Percentiles rank a stretch among this genome's conserved stretches.
Conservation (phyloP, 2,797 vertebrate genomes). For the Astyanax mexicanus region DNA sequence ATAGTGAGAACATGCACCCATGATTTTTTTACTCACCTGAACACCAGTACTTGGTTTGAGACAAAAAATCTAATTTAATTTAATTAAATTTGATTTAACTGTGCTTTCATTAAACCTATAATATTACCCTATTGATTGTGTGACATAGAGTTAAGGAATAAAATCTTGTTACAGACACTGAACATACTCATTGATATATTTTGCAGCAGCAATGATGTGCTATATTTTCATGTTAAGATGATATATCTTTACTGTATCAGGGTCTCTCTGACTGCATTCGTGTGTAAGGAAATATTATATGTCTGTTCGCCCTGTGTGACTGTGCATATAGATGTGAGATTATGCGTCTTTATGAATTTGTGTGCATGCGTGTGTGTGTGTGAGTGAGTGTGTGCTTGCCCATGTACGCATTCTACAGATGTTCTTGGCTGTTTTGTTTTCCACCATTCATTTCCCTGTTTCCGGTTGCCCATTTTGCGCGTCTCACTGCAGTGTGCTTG, state of each 20-base stretch:
- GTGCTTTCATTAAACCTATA: too few species aligned
- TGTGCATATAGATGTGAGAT: background rate
- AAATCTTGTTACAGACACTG: too few species aligned
- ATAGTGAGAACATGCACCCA: too few species aligned
- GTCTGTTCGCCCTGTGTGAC: background rate
- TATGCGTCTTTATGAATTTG: background rate
- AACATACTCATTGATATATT: too few species aligned
- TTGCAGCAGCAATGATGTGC: background rate
- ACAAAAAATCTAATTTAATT: too few species aligned
- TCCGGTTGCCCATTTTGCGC: constrained; percentile 48
- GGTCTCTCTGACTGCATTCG: background rate
- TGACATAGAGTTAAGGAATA: too few species aligned
- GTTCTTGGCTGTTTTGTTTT: constrained; percentile 37
- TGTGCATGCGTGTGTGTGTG: constrained; percentile 10
- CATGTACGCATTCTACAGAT: constrained; percentile 36
- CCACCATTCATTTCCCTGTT: constrained; percentile 51
- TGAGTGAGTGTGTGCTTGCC: background rate
- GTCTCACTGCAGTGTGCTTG: constrained; percentile 58
- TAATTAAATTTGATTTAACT: too few species aligned
- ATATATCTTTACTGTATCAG: background rate
- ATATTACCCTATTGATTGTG: too few species aligned
- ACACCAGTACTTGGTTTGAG: too few species aligned
- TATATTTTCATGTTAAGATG: constrained; percentile 7
- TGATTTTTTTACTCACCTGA: too few species aligned
- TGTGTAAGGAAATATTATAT: background rate